These are phyloP conservation scores for Drosophila mettleri DNA, from an alignment of 2,888 invertebrate species.

Conservation along the genomic window DNA sequence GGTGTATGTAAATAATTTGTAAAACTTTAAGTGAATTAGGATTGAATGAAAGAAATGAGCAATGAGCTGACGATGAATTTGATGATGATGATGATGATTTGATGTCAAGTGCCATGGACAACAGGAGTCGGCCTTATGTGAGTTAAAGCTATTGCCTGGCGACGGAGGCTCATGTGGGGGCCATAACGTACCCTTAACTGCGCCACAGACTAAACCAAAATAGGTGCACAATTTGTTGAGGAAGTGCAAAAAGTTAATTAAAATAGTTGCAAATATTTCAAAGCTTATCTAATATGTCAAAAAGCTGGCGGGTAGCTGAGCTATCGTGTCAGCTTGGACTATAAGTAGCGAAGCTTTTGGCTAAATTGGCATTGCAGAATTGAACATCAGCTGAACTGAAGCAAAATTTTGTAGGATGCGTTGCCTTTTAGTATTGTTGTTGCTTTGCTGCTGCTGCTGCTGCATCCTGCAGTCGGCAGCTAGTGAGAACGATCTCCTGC, in stretches of 20 bases:
- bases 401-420: conserved; percentile 12
- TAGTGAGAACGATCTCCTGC: background rate
- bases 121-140: conserved; percentile 86
- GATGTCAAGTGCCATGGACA: conserved; percentile 88
- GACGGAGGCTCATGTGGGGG: no score
- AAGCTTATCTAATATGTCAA: conserved; percentile 34
- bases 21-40: no score
- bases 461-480: conserved; percentile 3
- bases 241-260: conserved; percentile 32
- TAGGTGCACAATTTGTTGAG: background rate
- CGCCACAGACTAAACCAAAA: background rate
- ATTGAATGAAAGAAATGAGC: no score
- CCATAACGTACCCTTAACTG: conserved; percentile 15
- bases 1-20: no score
- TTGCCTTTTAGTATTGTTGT: conserved; percentile 7
- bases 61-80: conserved; percentile 91
- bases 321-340: conserved; percentile 3
- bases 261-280: conserved; percentile 37
- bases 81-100: conserved; percentile 91
- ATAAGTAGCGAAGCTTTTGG: conserved; percentile 21
- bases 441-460: conserved; percentile 14
- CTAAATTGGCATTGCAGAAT: background rate
- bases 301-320: background rate
- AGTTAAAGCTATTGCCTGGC: conserved; percentile 89
- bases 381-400: background rate